phyloP scores from a whole-genome alignment of 2,797 vertebrate species.

The Ctenopoma kingsleyae region DNA sequence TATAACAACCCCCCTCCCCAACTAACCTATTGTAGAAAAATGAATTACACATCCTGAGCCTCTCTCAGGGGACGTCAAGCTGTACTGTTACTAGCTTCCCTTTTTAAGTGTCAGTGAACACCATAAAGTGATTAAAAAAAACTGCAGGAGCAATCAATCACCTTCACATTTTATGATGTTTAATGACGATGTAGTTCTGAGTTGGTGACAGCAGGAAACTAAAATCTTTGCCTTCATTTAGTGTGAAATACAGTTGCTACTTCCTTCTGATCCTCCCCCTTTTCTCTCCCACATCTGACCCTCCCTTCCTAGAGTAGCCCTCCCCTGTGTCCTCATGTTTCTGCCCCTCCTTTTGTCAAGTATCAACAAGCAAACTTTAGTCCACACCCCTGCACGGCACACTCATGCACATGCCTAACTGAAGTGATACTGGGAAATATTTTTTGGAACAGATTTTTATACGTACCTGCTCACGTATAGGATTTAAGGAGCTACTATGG shows the following conservation, averaged over 20 bases:
- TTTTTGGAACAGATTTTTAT: conserved; percentile 8
- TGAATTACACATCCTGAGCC: conserved; percentile 8
- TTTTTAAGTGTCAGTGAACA: conserved; percentile 25
- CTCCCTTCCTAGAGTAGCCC: conserved; percentile 40
- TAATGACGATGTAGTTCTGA: conserved; percentile 2
- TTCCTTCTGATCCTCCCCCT: conserved; percentile 31
- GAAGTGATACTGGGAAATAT: conserved; percentile 11
- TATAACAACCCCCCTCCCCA: neutral
- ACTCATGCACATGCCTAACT: conserved; percentile 51
- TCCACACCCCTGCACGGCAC: conserved; percentile 62
- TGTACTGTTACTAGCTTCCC: conserved; percentile 68
- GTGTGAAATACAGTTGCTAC: conserved; percentile 20
- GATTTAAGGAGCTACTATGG: conserved; percentile 23
- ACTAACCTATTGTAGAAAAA: conserved; percentile 5
- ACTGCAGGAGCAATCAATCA: neutral
- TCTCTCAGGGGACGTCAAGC: conserved; percentile 37
- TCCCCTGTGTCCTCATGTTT: conserved; percentile 45
- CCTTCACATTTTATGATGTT: conserved; percentile 2
- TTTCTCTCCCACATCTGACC: conserved; percentile 27
- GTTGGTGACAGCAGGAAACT: conserved; percentile 67
- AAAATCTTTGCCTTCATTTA: conserved; percentile 52
- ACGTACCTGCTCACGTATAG: conserved; percentile 12
- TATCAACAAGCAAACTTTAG: conserved; percentile 79
- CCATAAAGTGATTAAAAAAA: conserved; percentile 36
- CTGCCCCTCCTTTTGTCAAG: conserved; percentile 80